Evolutionary conservation across 1,140 invertebrate genomes (phyloP).

Genomic region (Stenopsyche tienmushanensis): DNA sequence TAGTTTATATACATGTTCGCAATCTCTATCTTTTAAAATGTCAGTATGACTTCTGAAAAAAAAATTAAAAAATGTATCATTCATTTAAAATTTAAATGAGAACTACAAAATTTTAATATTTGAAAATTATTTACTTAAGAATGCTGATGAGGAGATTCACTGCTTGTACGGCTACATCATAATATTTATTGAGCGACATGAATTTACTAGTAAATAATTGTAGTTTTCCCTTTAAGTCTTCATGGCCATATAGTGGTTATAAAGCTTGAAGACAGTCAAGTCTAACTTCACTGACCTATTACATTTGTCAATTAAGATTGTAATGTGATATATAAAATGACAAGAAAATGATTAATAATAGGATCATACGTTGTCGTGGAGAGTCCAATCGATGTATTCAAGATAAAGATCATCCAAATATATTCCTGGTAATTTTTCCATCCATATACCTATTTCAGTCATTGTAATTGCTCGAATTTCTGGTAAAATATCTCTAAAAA

Average conservation of each 20-base stretch:
- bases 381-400: slow-evolving; percentile 99
- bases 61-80: too few species aligned
- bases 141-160: slow-evolving; percentile 94
- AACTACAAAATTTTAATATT: neutral
- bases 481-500: slow-evolving; percentile 85
- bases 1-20: slow-evolving; percentile 98
- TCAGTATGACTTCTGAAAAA: slow-evolving; percentile 81
- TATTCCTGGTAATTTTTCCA: slow-evolving; percentile 96
- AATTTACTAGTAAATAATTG: slow-evolving; percentile 99
- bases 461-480: slow-evolving; percentile 98
- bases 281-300: slow-evolving; percentile 72
- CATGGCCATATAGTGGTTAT: slow-evolving; percentile 92
- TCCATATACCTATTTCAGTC: too few species aligned
- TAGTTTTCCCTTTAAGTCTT: slow-evolving; percentile 92
- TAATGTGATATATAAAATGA: neutral
- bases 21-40: slow-evolving; percentile 96
- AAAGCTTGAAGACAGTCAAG: slow-evolving; percentile 81
- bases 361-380: slow-evolving; percentile 84
- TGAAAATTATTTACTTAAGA: slow-evolving; percentile 65
- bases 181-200: slow-evolving; percentile 99
- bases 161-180: slow-evolving; percentile 96
- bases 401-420: slow-evolving; percentile 98
- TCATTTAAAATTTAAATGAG: neutral
- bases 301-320: neutral
- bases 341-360: neutral